These are phyloP conservation scores for Chelidonichthys spinosus DNA, from an alignment of 2,797 vertebrate genomes.

Conservation along the genomic window DNA sequence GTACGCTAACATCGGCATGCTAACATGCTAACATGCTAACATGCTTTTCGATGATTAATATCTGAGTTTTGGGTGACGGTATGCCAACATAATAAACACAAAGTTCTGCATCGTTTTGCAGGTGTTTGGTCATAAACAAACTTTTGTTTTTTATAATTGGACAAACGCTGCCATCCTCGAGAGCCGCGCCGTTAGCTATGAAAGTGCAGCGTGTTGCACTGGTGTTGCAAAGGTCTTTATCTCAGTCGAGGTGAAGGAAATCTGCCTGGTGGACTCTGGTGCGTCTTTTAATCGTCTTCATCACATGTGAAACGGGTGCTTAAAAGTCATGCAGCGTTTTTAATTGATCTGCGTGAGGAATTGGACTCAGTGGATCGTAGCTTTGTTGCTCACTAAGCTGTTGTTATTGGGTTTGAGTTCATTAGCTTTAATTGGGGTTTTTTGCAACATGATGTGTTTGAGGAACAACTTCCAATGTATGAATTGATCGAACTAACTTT, in stretches of 20 bases:
- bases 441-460: not conserved
- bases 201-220: not conserved
- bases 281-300: slow-evolving; percentile 10
- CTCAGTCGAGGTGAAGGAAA: not conserved
- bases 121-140: too few relatives aligned
- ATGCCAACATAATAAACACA: not conserved
- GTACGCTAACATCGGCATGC: too few relatives aligned
- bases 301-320: slow-evolving; percentile 26
- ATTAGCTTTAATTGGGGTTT: slow-evolving; percentile 32
- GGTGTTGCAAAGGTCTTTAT: not conserved
- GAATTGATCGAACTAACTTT: not conserved
- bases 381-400: slow-evolving; percentile 8
- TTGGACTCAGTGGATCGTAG: slow-evolving; percentile 7
- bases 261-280: not conserved
- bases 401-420: slow-evolving; percentile 29
- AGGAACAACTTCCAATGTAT: slow-evolving; percentile 2
- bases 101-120: too few relatives aligned
- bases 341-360: slow-evolving; percentile 26
- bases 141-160: too few relatives aligned
- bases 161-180: too few relatives aligned
- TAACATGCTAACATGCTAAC: not conserved
- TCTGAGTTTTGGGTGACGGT: not conserved
- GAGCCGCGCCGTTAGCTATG: not conserved
- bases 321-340: slow-evolving; percentile 14
- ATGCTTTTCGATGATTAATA: not conserved